phyloP scores from a whole-genome alignment of 2,113 vertebrate genomes.

The Puntigrus tetrazona region DNA sequence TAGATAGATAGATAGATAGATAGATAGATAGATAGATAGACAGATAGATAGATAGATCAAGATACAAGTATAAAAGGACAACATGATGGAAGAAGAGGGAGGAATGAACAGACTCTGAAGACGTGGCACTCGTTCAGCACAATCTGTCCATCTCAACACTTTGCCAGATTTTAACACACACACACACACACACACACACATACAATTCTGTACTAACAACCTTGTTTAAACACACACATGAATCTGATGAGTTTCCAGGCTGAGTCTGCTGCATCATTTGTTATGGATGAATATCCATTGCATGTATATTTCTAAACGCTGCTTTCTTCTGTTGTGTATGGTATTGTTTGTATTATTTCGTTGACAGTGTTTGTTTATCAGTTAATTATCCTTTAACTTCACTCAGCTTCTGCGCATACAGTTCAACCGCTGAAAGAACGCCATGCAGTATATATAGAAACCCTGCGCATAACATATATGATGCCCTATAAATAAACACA shows the following conservation, averaged over 20 bases:
- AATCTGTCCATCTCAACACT: conserved; percentile 75
- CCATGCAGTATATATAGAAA: conserved; percentile 21
- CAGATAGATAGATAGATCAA: not conserved
- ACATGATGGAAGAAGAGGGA: conserved; percentile 45
- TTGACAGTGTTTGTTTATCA: not conserved
- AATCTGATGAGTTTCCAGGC: not conserved
- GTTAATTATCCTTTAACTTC: conserved; percentile 6
- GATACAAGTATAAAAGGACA: not conserved
- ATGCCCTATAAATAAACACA: conserved; percentile 11
- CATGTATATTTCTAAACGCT: not conserved
- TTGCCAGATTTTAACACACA: conserved; percentile 67
- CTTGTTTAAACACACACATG: conserved; percentile 40
- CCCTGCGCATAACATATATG: conserved; percentile 9
- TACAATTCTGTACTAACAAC: not conserved
- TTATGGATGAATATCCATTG: not conserved
- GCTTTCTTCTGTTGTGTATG: not conserved
- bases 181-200: conserved; percentile 66
- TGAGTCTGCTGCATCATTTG: not conserved
- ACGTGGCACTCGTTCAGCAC: conserved; percentile 71
- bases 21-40: not conserved
- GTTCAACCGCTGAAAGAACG: not conserved
- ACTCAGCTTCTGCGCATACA: conserved; percentile 34
- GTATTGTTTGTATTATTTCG: not conserved
- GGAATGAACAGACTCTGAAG: conserved; percentile 59
- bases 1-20: not conserved